phyloP scores from a whole-genome alignment of 2,113 vertebrate genomes.

The Typhlomys cinereus region DNA sequence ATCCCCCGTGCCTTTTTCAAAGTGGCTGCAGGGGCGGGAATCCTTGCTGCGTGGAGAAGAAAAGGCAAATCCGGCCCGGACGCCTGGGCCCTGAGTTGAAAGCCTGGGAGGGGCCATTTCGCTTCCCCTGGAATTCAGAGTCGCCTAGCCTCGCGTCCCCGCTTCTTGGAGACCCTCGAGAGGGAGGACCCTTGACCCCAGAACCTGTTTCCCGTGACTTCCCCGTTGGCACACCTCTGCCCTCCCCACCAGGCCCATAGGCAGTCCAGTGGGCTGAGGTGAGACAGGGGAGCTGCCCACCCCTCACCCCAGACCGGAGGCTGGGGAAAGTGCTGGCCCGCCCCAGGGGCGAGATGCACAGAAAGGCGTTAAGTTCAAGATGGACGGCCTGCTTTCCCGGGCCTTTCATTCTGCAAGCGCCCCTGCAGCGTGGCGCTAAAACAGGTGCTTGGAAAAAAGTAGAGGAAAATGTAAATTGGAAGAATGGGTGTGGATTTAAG shows the following conservation, averaged over 20 bases:
- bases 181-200: slow-evolving; percentile 56
- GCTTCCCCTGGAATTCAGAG: not conserved
- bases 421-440: slow-evolving; percentile 64
- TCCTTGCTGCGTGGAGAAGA: slow-evolving; percentile 73
- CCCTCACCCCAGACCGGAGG: not conserved
- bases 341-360: slow-evolving; percentile 17
- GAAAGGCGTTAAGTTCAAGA: slow-evolving; percentile 77
- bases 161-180: not conserved
- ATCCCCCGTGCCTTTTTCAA: slow-evolving; percentile 85
- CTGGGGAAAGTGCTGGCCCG: slow-evolving; percentile 51
- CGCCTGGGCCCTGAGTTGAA: slow-evolving; percentile 23
- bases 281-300: not conserved
- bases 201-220: not conserved
- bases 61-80: slow-evolving; percentile 54
- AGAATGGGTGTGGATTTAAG: not conserved
- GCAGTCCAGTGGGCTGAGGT: not conserved
- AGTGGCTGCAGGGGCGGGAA: slow-evolving; percentile 83
- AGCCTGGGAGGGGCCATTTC: slow-evolving; percentile 20
- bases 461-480: slow-evolving; percentile 30
- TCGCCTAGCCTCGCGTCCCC: not conserved
- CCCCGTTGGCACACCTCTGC: not conserved
- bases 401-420: slow-evolving; percentile 5
- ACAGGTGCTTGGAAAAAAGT: slow-evolving; percentile 73
- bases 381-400: slow-evolving; percentile 29
- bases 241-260: not conserved